These are phyloP conservation scores for Quadriops clusia DNA, from an alignment of 2,888 invertebrate species.

Conservation along the genomic window DNA sequence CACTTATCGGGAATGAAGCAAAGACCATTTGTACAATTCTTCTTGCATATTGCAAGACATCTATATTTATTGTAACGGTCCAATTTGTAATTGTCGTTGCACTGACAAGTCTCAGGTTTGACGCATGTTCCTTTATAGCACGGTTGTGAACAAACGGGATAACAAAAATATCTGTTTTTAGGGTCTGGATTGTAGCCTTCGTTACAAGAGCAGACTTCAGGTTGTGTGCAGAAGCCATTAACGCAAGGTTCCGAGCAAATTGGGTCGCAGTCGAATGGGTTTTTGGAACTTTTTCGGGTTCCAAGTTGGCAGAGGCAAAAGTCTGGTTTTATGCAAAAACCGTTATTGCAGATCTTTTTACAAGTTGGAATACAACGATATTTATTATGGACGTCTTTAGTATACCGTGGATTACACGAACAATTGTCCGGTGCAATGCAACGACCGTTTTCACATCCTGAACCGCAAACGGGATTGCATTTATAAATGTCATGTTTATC, in stretches of 20 bases:
- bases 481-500: conserved; percentile 16
- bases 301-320: no score
- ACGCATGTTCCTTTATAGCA: conserved; percentile 15
- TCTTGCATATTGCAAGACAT: conserved; percentile 16
- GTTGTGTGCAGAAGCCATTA: conserved; percentile 23
- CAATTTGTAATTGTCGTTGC: conserved; percentile 10
- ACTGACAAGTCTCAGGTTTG: conserved; percentile 14
- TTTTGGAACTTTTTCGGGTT: no score
- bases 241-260: conserved; percentile 16
- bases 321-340: no score
- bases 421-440: conserved; percentile 20
- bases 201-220: conserved; percentile 22
- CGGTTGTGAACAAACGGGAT: conserved; percentile 13
- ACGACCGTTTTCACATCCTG: conserved; percentile 17
- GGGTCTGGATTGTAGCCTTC: conserved; percentile 8
- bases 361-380: no score
- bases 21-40: conserved; percentile 13
- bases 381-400: no score
- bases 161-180: conserved; percentile 12
- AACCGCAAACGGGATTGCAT: conserved; percentile 18
- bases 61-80: conserved; percentile 7
- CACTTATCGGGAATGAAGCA: conserved; percentile 15
- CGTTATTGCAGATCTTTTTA: no score
- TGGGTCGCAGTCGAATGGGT: no score
- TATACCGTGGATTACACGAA: no score